Evolutionary conservation across 2,888 invertebrate genomes (phyloP).

Genomic region (Caenorhabditis wallacei): DNA sequence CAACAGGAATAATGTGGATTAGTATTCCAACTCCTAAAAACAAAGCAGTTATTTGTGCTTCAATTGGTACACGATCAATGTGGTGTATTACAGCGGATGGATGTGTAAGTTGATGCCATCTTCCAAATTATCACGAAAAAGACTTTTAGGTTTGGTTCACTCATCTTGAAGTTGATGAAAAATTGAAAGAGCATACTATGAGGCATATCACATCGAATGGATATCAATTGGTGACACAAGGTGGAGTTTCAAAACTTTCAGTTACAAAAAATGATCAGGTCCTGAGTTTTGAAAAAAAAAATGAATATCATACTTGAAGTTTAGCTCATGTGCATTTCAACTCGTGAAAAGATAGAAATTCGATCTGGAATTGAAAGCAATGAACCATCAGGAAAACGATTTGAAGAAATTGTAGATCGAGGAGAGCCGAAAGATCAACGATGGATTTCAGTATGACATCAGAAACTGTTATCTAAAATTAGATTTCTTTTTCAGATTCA

Average conservation of each 20-base stretch:
- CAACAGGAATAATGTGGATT: slow-evolving; percentile 53
- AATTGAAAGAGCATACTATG: slow-evolving; percentile 47
- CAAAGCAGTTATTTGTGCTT: slow-evolving; percentile 50
- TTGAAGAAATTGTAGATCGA: slow-evolving; percentile 59
- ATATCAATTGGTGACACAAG: slow-evolving; percentile 44
- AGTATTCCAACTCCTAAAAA: slow-evolving; percentile 54
- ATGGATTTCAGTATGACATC: slow-evolving; percentile 60
- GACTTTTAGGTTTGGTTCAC: slow-evolving; percentile 49
- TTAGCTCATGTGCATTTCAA: slow-evolving; percentile 54
- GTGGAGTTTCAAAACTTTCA: slow-evolving; percentile 51
- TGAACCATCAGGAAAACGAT: slow-evolving; percentile 64
- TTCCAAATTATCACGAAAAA: not conserved
- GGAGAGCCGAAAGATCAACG: slow-evolving; percentile 49
- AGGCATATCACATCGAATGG: slow-evolving; percentile 5
- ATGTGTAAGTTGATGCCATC: slow-evolving; percentile 24
- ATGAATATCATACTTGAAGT: not conserved
- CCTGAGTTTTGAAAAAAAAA: not conserved
- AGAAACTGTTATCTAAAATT: not conserved
- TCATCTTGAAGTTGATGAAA: slow-evolving; percentile 40
- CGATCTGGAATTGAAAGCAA: slow-evolving; percentile 54
- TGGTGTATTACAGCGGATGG: slow-evolving; percentile 69
- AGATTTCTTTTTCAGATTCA: slow-evolving; percentile 27
- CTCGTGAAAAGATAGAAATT: slow-evolving; percentile 38
- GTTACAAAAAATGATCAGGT: slow-evolving; percentile 59
- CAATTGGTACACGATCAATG: slow-evolving; percentile 58